These are phyloP conservation scores for Sipha flava DNA, from an alignment of 1,140 invertebrate species.

Conservation along the genomic window DNA sequence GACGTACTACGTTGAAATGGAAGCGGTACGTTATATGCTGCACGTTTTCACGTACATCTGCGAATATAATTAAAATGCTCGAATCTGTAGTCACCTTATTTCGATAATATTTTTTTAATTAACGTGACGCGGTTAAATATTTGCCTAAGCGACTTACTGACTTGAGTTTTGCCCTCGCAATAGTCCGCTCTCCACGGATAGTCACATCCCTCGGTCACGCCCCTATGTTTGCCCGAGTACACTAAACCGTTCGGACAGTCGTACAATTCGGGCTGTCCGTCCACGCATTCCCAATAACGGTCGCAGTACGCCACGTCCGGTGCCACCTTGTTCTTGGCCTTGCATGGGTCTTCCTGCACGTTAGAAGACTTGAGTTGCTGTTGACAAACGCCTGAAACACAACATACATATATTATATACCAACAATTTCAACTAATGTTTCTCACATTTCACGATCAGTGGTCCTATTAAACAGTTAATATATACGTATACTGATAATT, in stretches of 20 bases:
- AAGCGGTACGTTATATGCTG: too few species aligned
- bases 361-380: conserved; percentile 34
- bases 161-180: conserved; percentile 66
- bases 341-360: conserved; percentile 41
- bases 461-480: too few species aligned
- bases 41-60: too few species aligned
- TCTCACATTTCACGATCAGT: too few species aligned
- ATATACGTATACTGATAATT: too few species aligned
- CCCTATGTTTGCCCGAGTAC: conserved; percentile 76
- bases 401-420: not conserved
- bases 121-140: not conserved
- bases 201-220: conserved; percentile 78
- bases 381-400: conserved; percentile 9
- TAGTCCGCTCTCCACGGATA: conserved; percentile 82
- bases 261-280: conserved; percentile 66
- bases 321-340: conserved; percentile 50
- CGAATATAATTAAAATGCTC: too few species aligned
- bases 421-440: too few species aligned
- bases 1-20: too few species aligned
- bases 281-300: conserved; percentile 72
- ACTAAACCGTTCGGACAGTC: conserved; percentile 85
- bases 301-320: conserved; percentile 74
- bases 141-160: too few species aligned
- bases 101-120: too few species aligned
- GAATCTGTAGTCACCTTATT: too few species aligned